phyloP scores from a whole-genome alignment of 2,113 vertebrate species.

The Pangasianodon hypophthalmus region DNA sequence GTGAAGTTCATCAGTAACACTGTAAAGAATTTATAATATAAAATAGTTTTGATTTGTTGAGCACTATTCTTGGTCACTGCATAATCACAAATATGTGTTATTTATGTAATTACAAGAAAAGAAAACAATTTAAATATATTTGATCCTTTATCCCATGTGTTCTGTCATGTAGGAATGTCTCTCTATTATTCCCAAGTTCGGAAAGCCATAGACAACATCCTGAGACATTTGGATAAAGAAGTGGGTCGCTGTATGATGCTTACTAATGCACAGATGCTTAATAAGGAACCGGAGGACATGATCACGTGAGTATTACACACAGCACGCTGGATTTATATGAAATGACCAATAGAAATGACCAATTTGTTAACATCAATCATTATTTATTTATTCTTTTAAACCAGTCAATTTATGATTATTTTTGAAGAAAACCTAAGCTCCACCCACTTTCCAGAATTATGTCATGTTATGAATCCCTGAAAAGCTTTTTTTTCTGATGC shows the following conservation, averaged over 20 bases:
- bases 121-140: neutral
- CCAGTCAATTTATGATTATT: neutral
- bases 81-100: neutral
- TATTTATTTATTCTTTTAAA: neutral
- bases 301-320: constrained; percentile 85
- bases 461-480: neutral
- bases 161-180: constrained; percentile 84
- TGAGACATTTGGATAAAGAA: constrained; percentile 96
- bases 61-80: too few species aligned
- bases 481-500: neutral
- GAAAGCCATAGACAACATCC: constrained; percentile 94
- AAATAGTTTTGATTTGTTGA: neutral
- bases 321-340: neutral
- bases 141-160: neutral
- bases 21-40: neutral
- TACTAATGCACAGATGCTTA: constrained; percentile 94
- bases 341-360: neutral
- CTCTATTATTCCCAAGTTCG: constrained; percentile 97
- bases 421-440: neutral
- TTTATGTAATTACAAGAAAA: neutral
- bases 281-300: constrained; percentile 99
- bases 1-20: too few species aligned
- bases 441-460: neutral
- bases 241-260: constrained; percentile 99
- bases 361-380: neutral